Evolutionary conservation across 2,888 invertebrate species (phyloP).

Genomic region (Adelphocoris suturalis): DNA sequence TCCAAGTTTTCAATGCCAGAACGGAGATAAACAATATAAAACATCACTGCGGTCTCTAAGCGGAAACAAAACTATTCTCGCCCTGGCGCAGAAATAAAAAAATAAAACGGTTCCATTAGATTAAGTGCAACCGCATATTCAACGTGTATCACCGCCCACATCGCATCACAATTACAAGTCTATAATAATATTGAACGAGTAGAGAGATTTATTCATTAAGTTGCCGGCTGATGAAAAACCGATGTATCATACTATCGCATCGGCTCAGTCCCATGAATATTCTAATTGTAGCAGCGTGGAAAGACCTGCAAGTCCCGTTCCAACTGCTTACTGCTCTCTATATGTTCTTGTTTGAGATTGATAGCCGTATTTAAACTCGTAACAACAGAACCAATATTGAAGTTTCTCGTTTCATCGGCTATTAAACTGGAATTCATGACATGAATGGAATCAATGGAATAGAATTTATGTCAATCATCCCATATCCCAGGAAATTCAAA

Average conservation of each 20-base stretch:
- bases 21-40: background rate
- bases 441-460: too few species aligned
- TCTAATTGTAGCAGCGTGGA: background rate
- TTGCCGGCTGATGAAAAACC: slow-evolving; percentile 19
- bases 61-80: background rate
- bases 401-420: too few species aligned
- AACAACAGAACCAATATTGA: too few species aligned
- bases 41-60: background rate
- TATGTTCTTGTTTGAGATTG: background rate
- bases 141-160: slow-evolving; percentile 26
- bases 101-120: slow-evolving; percentile 11
- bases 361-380: background rate
- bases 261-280: slow-evolving; percentile 1
- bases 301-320: background rate
- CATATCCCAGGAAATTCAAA: too few species aligned
- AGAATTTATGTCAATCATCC: too few species aligned
- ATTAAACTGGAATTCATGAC: too few species aligned
- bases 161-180: slow-evolving; percentile 19
- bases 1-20: background rate
- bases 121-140: background rate
- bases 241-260: slow-evolving; percentile 15
- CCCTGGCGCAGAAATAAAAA: background rate
- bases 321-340: background rate
- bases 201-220: slow-evolving; percentile 2
- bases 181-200: background rate